phyloP scores from a whole-genome alignment of 2,797 vertebrate genomes.

The Hemitrygon akajei region DNA sequence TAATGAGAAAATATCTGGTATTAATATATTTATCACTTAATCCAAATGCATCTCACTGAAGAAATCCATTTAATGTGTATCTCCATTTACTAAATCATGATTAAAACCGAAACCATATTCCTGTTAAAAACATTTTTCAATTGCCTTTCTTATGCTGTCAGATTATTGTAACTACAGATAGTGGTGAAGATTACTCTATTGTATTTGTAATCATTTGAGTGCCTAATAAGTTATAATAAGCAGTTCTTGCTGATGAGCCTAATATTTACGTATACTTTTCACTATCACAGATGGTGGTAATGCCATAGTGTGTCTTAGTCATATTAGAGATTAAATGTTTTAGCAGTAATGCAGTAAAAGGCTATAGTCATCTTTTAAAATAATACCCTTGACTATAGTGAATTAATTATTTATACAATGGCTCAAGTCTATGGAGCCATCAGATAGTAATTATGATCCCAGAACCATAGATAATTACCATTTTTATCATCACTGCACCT shows the following conservation, averaged over 20 bases:
- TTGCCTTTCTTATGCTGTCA: slow-evolving; percentile 11
- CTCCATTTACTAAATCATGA: not conserved
- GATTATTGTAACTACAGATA: slow-evolving; percentile 14
- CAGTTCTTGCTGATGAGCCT: not conserved
- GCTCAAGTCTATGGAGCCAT: slow-evolving; percentile 4
- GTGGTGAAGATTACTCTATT: not conserved
- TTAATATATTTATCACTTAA: not conserved
- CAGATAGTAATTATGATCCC: slow-evolving; percentile 13
- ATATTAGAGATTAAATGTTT: slow-evolving; percentile 26
- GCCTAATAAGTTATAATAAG: slow-evolving; percentile 28
- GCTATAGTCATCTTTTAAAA: slow-evolving; percentile 11
- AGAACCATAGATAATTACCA: slow-evolving; percentile 17
- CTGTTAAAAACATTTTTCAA: slow-evolving; percentile 16
- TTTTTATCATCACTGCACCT: not conserved
- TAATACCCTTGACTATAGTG: not conserved
- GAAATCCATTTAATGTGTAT: not conserved
- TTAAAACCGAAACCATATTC: not conserved
- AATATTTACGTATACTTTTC: not conserved
- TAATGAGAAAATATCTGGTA: not conserved
- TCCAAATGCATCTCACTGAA: not conserved
- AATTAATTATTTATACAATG: slow-evolving; percentile 32
- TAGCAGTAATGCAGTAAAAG: slow-evolving; percentile 19
- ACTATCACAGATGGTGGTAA: slow-evolving; percentile 18
- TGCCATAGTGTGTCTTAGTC: not conserved
- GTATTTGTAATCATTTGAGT: slow-evolving; percentile 12